Base-by-base conservation (phyloP, 2,888 invertebrate species). In the Dromius quadrimaculatus region DNA sequence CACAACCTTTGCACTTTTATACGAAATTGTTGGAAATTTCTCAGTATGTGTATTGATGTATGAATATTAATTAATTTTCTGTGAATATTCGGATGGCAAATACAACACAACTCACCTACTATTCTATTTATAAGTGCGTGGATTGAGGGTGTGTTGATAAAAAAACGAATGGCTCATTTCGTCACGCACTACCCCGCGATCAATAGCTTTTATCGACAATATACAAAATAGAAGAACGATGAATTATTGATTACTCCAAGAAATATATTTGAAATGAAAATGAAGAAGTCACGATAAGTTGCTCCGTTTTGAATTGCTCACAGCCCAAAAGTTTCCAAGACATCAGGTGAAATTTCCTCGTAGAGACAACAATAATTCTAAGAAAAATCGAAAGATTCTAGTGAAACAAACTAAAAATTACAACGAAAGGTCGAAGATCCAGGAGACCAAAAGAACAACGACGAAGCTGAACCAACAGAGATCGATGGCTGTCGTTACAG, bases 351-450 rank as follows among this genome's bases (percentile, higher is more conserved):
- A 65, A 28, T 50, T 65, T 65, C 65, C 13, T 32, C 47, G 68
- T 68, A 68, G 19, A 19, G 50, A 38, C 11, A 11, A 6, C 19
- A 17, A 6, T 22, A 59, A 43, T 68, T 68, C 68, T 45, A 13
- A 17, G 68, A 68, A 68, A 59, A 68, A 41, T 68, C 45, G 43
- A 28, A 45, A 17, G 32, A 43, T 68, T 68, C 68, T 68, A 19
- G 57, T 19, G 59, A 68, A 68, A 45, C 59, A 59, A 43, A 68
- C 17, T 22, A n/a, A 57, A 68, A 68, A 66, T 57, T 65, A 32
- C 65, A 36, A 11, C 50, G 65, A 65, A 65, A 15, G 15, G 4
- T 59, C 28, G 47, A 54, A 15, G 62, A 50, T 47, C 63, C 17
- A 9, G 6, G 9, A 0, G 23, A 9, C 36, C 23, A 45, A 45